These are phyloP conservation scores for Eulacestoma nigropectus DNA, from an alignment of 2,113 vertebrate species.

Conservation along the genomic window DNA sequence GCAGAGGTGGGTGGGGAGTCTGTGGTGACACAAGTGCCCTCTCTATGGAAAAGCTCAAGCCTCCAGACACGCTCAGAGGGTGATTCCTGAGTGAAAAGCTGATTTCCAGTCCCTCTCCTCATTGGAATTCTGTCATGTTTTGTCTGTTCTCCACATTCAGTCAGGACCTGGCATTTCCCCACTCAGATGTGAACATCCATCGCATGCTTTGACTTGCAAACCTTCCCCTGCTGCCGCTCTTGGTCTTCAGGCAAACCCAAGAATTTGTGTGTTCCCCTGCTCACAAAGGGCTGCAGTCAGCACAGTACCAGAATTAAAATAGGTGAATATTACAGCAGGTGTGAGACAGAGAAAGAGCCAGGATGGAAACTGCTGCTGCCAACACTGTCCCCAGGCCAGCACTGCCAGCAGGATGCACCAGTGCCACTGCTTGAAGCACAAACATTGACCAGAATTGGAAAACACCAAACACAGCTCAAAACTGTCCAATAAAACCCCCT, in stretches of 20 bases:
- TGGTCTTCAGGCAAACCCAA: background rate
- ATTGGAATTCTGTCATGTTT: background rate
- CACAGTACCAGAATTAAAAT: background rate
- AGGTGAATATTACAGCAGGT: background rate
- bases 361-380: background rate
- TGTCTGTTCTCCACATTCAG: background rate
- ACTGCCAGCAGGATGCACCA: background rate
- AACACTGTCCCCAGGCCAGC: background rate
- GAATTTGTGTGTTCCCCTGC: background rate
- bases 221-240: background rate
- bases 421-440: background rate
- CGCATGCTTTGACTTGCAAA: slow-evolving; percentile 10
- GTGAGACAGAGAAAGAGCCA: background rate
- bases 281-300: background rate
- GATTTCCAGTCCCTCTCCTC: background rate
- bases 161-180: background rate
- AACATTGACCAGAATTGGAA: background rate
- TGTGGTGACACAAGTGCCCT: background rate
- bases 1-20: background rate
- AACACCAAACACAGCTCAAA: background rate
- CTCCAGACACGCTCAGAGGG: rapidly evolving
- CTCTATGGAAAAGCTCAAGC: background rate
- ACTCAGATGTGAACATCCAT: background rate
- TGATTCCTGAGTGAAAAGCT: background rate
- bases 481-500: background rate